Evolutionary conservation across 1,140 invertebrate genomes (phyloP), one percentile per base, ranked within the genome.

Genomic region (Cyphomyrmex costatus): DNA sequence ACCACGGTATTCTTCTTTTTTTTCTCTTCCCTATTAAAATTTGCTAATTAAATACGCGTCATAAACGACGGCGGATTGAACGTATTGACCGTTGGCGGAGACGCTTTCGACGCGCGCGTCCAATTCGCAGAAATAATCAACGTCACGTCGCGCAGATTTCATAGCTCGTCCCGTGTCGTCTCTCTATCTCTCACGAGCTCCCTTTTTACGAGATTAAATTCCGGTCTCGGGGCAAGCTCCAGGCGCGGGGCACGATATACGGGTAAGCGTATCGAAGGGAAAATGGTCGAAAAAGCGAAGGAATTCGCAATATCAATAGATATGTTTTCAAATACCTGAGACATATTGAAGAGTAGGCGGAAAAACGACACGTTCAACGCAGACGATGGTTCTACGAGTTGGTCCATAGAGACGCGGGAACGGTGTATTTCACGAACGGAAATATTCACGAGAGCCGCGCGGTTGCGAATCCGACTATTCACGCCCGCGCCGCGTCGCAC

Each of bases 41-140:
- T 71, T 71, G 21, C 78, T 80, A 80, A 80, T 80, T 73, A 83
- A 83, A 83, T 46, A 73, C 79, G 36, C 53, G 68, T 73, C 53
- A 83, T 19, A 19, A 46, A 33, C 53, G 68, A 83, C 68, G 27
- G 46, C 66, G 79, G 8, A 60, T 73, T 73, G 53, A 60, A 46
- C 27, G n/a, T 60, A 68, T 68, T 68, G 79, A 73, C 51, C 27
- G 66, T 21, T 46, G 36, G 19, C 66, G 53, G 33, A 58, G 36
- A 73, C 68, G 79, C 24, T 58, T 71, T 42, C 21, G 68, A 60
- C 66, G 53, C n/a, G 24, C 42, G 51, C 66, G 12, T 73, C 42
- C 66, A 53, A 73, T 24, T 83, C 68, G 53, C 36, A 83, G 53
- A 74, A 73, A 74, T 83, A 74, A 83, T 83, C 56, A 83, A 74